These are phyloP conservation scores for Megaceryle torquata DNA, from an alignment of 2,113 vertebrate species.

Conservation along the genomic window DNA sequence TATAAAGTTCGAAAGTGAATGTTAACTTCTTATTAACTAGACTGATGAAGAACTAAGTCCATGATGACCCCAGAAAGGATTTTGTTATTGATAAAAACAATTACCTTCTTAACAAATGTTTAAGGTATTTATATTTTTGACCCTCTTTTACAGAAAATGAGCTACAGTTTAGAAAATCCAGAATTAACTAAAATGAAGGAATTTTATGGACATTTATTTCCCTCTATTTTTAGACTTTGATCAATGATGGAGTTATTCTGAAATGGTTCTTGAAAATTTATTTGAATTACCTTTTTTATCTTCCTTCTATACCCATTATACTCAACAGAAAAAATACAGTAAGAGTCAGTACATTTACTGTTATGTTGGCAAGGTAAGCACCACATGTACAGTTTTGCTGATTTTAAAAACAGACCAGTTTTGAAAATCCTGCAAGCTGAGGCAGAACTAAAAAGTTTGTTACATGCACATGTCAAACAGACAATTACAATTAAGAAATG, in stretches of 20 bases:
- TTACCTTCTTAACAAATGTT: background rate
- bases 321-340: background rate
- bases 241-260: background rate
- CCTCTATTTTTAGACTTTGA: background rate
- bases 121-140: background rate
- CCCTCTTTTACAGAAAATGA: background rate
- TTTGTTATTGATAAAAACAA: background rate
- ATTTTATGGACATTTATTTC: rapidly evolving
- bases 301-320: background rate
- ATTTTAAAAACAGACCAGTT: background rate
- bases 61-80: background rate
- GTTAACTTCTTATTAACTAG: background rate
- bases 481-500: background rate
- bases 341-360: background rate
- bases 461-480: background rate
- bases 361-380: background rate
- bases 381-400: background rate
- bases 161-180: background rate
- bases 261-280: background rate
- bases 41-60: background rate
- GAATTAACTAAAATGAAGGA: background rate
- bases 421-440: background rate
- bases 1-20: background rate
- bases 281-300: background rate
- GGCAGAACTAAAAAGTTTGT: background rate